Conservation (phyloP, 2,888 invertebrate species). For the Tetranychus piercei region DNA sequence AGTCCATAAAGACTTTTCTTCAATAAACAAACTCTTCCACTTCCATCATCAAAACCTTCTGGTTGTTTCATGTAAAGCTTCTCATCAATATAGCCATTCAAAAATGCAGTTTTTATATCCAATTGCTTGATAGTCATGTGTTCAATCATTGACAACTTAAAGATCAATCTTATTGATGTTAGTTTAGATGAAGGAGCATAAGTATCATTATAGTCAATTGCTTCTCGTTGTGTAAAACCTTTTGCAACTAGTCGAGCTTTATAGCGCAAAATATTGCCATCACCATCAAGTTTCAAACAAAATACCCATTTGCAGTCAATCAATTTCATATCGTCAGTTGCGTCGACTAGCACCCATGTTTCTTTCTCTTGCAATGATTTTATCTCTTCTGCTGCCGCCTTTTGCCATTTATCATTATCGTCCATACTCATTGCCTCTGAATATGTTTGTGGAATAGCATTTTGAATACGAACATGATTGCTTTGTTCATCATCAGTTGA, state of each 20-base stretch:
- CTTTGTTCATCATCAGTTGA: no score
- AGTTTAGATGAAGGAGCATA: constrained; percentile 11
- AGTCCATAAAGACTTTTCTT: constrained; percentile 26
- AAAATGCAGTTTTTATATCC: constrained; percentile 21
- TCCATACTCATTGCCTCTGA: constrained; percentile 19
- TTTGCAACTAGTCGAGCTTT: constrained; percentile 15
- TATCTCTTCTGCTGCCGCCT: constrained; percentile 21
- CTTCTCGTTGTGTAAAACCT: constrained; percentile 3
- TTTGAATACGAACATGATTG: no score
- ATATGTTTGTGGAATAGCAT: constrained; percentile 13
- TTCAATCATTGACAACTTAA: background rate
- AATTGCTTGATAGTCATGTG: constrained; percentile 12
- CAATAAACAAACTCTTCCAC: constrained; percentile 23
- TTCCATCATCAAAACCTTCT: constrained; percentile 9
- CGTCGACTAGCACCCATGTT: constrained; percentile 25
- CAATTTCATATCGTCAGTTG: constrained; percentile 21
- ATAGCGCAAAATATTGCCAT: constrained; percentile 5
- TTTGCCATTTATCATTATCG: constrained; percentile 22
- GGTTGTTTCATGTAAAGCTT: constrained; percentile 22
- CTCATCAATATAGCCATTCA: constrained; percentile 20
- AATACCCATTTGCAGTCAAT: constrained; percentile 10
- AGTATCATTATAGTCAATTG: constrained; percentile 14
- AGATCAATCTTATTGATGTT: constrained; percentile 4
- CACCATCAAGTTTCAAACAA: background rate
- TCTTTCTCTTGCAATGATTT: constrained; percentile 22